These are phyloP conservation scores for Mimas tiliae DNA, from an alignment of 2,888 invertebrate genomes.

Conservation along the genomic window DNA sequence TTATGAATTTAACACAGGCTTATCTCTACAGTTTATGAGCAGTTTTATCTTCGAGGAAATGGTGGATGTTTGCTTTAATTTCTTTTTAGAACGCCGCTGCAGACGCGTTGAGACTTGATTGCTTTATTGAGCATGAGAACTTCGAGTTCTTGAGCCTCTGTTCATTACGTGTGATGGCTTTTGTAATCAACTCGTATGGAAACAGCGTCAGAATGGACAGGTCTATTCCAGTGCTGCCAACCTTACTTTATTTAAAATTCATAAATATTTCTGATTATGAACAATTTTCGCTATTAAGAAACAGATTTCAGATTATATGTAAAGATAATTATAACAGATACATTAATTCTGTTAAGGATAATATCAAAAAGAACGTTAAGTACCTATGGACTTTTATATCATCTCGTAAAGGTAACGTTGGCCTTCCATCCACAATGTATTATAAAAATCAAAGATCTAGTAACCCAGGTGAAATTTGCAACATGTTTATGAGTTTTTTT, in stretches of 20 bases:
- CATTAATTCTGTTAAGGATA: no score
- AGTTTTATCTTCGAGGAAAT: slow-evolving; percentile 67
- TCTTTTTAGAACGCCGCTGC: slow-evolving; percentile 28
- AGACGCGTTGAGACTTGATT: slow-evolving; percentile 31
- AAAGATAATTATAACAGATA: no score
- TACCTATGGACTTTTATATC: no score
- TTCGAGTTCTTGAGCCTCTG: slow-evolving; percentile 13
- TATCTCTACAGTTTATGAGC: slow-evolving; percentile 67
- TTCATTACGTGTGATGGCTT: slow-evolving; percentile 18
- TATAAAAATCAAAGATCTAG: no score
- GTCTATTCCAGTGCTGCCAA: not conserved
- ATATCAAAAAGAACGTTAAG: no score
- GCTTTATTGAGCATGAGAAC: slow-evolving; percentile 33
- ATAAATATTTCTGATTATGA: no score
- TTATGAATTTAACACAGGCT: slow-evolving; percentile 68
- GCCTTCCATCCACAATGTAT: no score
- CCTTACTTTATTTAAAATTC: slow-evolving; percentile 2
- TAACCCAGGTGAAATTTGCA: no score
- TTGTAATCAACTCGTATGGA: slow-evolving; percentile 9
- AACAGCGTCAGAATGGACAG: not conserved
- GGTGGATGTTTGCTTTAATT: slow-evolving; percentile 60
- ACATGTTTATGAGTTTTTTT: no score
- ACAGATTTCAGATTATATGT: no score
- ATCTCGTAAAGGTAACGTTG: no score
- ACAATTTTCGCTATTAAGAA: no score